Conservation (phyloP, 2,113 vertebrate species). For the Apodemus sylvaticus region DNA sequence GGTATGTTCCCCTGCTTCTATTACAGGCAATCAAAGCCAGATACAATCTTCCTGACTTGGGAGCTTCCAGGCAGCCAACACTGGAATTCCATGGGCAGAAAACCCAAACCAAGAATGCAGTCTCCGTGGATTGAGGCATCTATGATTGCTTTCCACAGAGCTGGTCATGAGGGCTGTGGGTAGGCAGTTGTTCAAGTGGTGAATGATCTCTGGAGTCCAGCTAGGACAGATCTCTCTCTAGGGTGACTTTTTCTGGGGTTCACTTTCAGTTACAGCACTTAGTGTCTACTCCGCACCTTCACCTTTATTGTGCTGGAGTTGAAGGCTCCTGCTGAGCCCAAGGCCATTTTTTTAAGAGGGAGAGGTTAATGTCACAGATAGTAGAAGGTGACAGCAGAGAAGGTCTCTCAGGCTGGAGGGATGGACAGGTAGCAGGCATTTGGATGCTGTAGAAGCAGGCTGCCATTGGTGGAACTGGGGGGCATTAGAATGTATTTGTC, state of each 20-base stretch:
- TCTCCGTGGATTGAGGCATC: not conserved
- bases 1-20: not conserved
- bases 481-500: not conserved
- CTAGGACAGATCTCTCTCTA: not conserved
- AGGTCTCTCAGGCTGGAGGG: not conserved
- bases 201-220: constrained; percentile 18
- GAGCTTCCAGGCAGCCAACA: not conserved
- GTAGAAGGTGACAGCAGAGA: not conserved
- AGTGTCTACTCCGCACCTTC: not conserved
- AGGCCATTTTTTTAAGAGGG: not conserved
- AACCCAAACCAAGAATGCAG: rapidly evolving
- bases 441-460: not conserved
- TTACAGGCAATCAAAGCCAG: not conserved
- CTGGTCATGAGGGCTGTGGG: not conserved
- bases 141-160: not conserved
- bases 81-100: constrained; percentile 19
- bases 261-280: not conserved
- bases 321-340: not conserved
- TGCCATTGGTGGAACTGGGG: not conserved
- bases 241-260: not conserved
- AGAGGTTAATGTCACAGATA: not conserved
- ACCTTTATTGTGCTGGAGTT: not conserved
- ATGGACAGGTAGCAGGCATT: not conserved
- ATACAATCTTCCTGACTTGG: not conserved
- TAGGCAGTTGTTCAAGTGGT: not conserved